phyloP scores from a whole-genome alignment of 2,113 vertebrate species.

The Ageneiosus marmoratus region DNA sequence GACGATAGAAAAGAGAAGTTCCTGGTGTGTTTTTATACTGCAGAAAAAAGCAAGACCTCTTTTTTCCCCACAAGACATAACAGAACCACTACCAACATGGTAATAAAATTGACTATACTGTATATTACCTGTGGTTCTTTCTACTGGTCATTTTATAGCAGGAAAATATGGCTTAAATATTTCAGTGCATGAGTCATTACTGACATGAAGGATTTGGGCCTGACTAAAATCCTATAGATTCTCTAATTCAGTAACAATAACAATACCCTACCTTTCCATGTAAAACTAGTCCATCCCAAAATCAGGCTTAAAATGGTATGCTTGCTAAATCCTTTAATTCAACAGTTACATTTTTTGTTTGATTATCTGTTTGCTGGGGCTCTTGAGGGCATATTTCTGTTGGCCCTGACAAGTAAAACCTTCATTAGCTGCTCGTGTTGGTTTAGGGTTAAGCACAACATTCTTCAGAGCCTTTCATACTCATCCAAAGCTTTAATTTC shows the following conservation, averaged over 20 bases:
- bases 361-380: background rate
- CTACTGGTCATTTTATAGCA: background rate
- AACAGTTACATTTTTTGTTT: background rate
- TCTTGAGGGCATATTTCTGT: conserved; percentile 5
- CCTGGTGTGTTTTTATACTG: background rate
- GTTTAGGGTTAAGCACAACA: background rate
- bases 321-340: background rate
- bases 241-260: background rate
- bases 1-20: background rate
- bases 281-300: background rate
- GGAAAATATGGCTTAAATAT: background rate
- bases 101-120: background rate
- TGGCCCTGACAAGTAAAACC: background rate
- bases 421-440: background rate
- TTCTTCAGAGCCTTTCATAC: conserved; percentile 9
- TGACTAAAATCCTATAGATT: background rate
- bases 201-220: background rate
- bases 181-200: background rate
- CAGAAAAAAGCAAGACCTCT: background rate
- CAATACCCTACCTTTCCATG: background rate
- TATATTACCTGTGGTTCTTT: background rate
- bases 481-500: conserved; percentile 16
- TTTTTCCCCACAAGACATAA: background rate
- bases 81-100: background rate
- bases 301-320: background rate